These are phyloP conservation scores for Pseudopleuronectes americanus DNA, from an alignment of 2,797 vertebrate genomes.

Conservation along the genomic window DNA sequence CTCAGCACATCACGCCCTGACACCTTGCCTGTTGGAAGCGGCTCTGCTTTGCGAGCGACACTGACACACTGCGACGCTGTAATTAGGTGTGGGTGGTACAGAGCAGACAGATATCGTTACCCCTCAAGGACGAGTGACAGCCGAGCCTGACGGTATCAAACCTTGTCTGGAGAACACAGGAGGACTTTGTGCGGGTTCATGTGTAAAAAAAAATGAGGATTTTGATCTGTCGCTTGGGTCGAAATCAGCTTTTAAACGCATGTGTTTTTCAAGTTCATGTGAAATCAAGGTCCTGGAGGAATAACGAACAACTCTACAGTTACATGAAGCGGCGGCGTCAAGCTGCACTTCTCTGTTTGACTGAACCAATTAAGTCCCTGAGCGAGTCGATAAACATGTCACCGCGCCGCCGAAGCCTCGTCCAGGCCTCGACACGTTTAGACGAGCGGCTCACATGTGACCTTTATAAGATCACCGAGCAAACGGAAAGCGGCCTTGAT, in stretches of 20 bases:
- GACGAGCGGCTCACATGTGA: slow-evolving; percentile 5
- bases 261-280: background rate
- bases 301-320: background rate
- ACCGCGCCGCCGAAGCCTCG: background rate
- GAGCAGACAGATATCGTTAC: slow-evolving; percentile 50
- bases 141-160: slow-evolving; percentile 21
- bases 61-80: slow-evolving; percentile 54
- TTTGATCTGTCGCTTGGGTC: background rate
- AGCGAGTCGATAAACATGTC: slow-evolving; percentile 7
- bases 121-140: slow-evolving; percentile 38
- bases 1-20: slow-evolving; percentile 64
- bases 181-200: background rate
- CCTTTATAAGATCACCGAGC: slow-evolving; percentile 7
- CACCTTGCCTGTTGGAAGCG: slow-evolving; percentile 55
- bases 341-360: background rate
- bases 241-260: background rate
- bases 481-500: slow-evolving; percentile 16
- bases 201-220: background rate
- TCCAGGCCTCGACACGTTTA: background rate
- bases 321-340: background rate
- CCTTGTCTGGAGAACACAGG: slow-evolving; percentile 1
- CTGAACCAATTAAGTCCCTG: background rate
- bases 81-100: slow-evolving; percentile 55
- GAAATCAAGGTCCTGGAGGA: too few species aligned
- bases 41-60: slow-evolving; percentile 30